Percentiles rank a stretch among this genome's conserved stretches.
Evolutionary conservation across 2,888 invertebrate species (phyloP).

Genomic region (Seira sanloemensis): DNA sequence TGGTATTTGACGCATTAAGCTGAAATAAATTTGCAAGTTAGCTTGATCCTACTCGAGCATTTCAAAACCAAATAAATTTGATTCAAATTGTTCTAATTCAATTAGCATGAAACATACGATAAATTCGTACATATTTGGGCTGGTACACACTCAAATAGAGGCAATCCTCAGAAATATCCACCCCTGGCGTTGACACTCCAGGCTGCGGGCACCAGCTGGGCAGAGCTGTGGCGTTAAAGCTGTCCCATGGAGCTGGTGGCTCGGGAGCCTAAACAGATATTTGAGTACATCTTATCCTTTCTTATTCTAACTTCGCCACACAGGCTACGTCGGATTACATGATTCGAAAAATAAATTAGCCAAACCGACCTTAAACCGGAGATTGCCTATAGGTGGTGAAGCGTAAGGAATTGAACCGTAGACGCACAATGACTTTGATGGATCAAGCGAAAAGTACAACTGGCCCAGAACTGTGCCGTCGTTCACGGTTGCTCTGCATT

Average conservation of each 20-base stretch:
- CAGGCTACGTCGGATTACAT: neutral
- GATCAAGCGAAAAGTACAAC: neutral
- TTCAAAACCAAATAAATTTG: neutral
- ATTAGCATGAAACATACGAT: too few relatives aligned
- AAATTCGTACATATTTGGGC: conserved; percentile 12
- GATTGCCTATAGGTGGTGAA: conserved; percentile 10
- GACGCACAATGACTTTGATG: conserved; percentile 6
- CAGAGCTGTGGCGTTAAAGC: neutral
- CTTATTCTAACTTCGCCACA: neutral
- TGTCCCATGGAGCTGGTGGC: conserved; percentile 6
- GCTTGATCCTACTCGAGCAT: neutral
- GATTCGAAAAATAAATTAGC: neutral
- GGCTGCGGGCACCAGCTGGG: conserved; percentile 33
- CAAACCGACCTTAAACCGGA: conserved; percentile 18
- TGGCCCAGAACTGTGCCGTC: conserved; percentile 19
- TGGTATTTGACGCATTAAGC: too few relatives aligned
- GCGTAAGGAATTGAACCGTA: conserved; percentile 29
- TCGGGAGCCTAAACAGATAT: neutral
- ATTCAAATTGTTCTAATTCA: too few relatives aligned
- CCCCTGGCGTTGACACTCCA: neutral
- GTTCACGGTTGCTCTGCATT: conserved; percentile 6
- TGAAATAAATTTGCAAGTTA: neutral
- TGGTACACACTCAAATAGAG: conserved; percentile 15
- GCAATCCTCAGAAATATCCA: conserved; percentile 25
- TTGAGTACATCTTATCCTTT: neutral